Evolutionary conservation across 2,888 invertebrate species (phyloP), one percentile per base, ranked within the genome.

Genomic region (Chrysomela aeneicollis): DNA sequence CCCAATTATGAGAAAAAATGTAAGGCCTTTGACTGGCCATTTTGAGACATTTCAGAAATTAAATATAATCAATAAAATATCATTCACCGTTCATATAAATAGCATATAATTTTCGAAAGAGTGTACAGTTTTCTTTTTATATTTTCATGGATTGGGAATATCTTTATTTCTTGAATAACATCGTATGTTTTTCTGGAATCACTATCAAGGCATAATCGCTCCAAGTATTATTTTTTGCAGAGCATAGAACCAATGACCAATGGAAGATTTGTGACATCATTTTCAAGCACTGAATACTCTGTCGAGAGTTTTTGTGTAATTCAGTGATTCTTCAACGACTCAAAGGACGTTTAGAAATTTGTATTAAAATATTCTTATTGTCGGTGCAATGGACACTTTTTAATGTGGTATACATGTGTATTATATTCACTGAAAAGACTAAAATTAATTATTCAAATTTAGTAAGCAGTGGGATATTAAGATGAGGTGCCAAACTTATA

Each of bases 321-420:
- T 57, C 65, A 63, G 68, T 67, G 67, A 59, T 70, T 67, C 64
- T 62, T 61, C 68, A 72, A 72, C 69, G 73, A 71, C 70, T 68
- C 35, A 59, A 77, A 74, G 77, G 77, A 81, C 79, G 78, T 79
- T 79, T 79, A 79, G 79, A 75, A 74, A 74, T 77, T 76, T 77
- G 75, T 74, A 63, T 66, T 61, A 67, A 67, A 63, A 66, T 57
- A 74, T 66, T 67, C 70, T 73, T 68, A 68, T 71, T 71, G 71
- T 68, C 69, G 70, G 74, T 75, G 73, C 71, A 61, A 69, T 65
- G 71, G 77, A 80, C 79, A 76, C 77, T 79, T 72, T 77, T 74
- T 74, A 70, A 78, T 80, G 80, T 80, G 79, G 77, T 79, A 78
- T 76, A 76, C 74, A 72, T 74, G 73, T 69, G 74, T 71, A 69